Base-by-base conservation (phyloP, 2,113 vertebrate genomes). In the Arothron firmamentum region DNA sequence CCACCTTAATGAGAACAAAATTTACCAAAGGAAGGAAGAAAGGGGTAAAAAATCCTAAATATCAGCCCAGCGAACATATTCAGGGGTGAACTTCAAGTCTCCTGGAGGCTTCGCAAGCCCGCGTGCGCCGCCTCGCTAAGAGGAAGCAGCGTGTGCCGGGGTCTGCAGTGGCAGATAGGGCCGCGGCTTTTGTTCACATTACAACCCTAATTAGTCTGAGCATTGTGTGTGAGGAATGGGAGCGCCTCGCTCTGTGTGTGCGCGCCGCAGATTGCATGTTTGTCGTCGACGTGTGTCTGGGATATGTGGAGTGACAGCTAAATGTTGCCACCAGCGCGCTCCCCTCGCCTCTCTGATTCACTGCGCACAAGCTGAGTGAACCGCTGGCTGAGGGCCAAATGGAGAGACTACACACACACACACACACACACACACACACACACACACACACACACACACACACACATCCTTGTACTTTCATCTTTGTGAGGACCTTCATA, bases 161-260 rank as follows among this genome's bases (percentile, higher is more conserved):
- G 73, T 75, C 80, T 87, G 81, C 63, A 71, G 62, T 67, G 78
- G 59, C 65, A 80, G 82, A 88, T 83, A 84, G 78, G 67, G 50
- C 80, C 18, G 72, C 70, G 56, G 72, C 75, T 77, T 85, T 82
- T 88, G 82, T 88, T 88, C 78, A 74, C 82, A 81, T 87, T 87
- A 84, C 84, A 84, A 78, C 72, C 81, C 78, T 88, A 89, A 91
- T 90, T 88, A 88, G 78, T 67, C 68, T 54, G 75, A 67, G 78
- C 80, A 70, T 58, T 75, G 74, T 74, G 80, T 81, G 83, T 85
- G 83, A 82, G 82, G 81, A 88, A 85, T 62, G 78, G 67, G 65
- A 82, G 76, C 72, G 75, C 62, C 7, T 34, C 38, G 55, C 67
- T 67, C 41, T 19, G 38, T 28, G 17, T 54, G 63, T n/a, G 57